phyloP scores from a whole-genome alignment of 2,113 vertebrate genomes.

The Anoura caudifer region DNA sequence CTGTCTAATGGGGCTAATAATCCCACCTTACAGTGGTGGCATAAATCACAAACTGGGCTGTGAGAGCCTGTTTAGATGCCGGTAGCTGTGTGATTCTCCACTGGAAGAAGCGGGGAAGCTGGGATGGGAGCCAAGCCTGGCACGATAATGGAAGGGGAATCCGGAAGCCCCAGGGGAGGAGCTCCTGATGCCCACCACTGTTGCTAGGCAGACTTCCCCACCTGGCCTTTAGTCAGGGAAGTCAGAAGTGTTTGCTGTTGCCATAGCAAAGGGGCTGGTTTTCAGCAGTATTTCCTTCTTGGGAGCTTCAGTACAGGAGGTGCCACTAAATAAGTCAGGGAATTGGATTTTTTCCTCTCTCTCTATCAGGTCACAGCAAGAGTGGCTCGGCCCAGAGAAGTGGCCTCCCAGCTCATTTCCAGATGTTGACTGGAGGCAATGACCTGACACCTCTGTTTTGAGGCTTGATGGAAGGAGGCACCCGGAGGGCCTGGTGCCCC shows the following conservation, averaged over 20 bases:
- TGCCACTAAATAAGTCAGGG: constrained; percentile 68
- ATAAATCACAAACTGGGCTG: neutral
- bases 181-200: neutral
- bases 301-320: constrained; percentile 62
- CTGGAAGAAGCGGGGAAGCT: neutral
- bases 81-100: neutral
- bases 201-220: constrained; percentile 79
- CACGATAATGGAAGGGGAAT: neutral
- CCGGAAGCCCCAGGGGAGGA: neutral
- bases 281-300: constrained; percentile 74
- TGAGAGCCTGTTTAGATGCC: neutral
- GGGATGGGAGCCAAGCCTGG: neutral
- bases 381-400: neutral
- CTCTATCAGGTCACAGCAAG: constrained; percentile 29
- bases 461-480: neutral
- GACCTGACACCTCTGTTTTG: neutral
- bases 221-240: constrained; percentile 50
- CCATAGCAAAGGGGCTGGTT: constrained; percentile 77
- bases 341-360: constrained; percentile 36
- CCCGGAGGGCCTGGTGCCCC: neutral
- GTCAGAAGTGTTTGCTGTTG: constrained; percentile 69
- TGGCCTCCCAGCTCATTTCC: neutral
- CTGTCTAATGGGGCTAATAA: neutral
- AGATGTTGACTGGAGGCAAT: neutral
- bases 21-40: neutral